Conservation (phyloP, 1,140 invertebrate genomes). For the Rhopalosiphum padi region DNA sequence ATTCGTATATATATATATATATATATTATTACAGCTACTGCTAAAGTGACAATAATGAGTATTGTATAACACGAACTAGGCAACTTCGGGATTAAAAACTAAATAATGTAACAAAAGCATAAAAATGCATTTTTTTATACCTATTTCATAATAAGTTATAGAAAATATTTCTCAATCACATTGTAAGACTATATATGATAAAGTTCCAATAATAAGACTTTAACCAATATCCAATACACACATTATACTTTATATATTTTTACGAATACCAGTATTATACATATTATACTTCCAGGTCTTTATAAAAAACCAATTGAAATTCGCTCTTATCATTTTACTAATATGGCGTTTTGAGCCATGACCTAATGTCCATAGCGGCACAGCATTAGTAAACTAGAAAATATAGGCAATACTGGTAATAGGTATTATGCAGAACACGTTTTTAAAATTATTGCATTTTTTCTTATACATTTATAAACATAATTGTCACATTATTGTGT, state of each 20-base stretch:
- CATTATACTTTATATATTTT: background rate
- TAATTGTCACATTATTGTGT: constrained; percentile 47
- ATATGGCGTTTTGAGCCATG: constrained; percentile 35
- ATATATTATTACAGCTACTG: too few relatives aligned
- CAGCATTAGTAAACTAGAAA: background rate
- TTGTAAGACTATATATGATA: background rate
- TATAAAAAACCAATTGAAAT: constrained; percentile 29
- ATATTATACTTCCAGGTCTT: background rate
- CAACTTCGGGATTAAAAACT: background rate
- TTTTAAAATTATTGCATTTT: constrained; percentile 44
- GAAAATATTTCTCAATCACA: background rate
- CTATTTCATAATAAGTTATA: background rate
- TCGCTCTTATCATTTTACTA: background rate
- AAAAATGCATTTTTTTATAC: constrained; percentile 1
- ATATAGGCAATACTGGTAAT: background rate
- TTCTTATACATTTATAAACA: constrained; percentile 21
- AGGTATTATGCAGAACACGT: constrained; percentile 29
- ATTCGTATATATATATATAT: background rate
- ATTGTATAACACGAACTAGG: too few relatives aligned
- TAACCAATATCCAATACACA: background rate
- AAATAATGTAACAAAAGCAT: background rate
- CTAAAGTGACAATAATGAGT: too few relatives aligned
- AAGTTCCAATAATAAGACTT: background rate
- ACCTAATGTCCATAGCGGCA: constrained; percentile 3
- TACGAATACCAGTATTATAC: background rate